Evolutionary conservation across 37 sponge, comb jelly and placozoan genomes (phyloP), one percentile per base, ranked within the genome.

Genomic region (Chondrosia reniformis): DNA sequence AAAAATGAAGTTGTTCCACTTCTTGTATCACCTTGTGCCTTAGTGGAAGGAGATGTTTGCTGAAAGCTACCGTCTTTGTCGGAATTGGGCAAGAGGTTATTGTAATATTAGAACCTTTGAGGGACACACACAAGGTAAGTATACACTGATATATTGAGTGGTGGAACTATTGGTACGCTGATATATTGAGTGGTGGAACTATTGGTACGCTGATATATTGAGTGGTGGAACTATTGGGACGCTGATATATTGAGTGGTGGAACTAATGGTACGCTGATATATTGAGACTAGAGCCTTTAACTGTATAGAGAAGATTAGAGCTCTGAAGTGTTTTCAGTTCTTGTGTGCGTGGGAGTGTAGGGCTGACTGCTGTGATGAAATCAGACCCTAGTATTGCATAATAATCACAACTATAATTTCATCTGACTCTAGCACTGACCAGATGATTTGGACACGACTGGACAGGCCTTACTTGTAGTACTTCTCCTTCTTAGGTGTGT

Each of bases 41-140:
- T n/a, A 95, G 88, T 98, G 99, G 99, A 92, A 89, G 54, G 38
- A 57, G 10, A 83, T 95, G 75, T 98, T 95, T 75, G 78, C 78
- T n/a, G 99, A 95, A 76, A 82, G 88, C 49, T 98, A 85, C 69
- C 81, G 96, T 40, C 63, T 98, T n/a, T 67, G 87, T 45, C 76
- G 94, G 27, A 98, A 98, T 83, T 98, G 99, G 99, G 61, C 89
- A 22, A 83, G 87, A 63, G 99, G 99, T 25, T 84, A 79, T 15
- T 98, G 88, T 63, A 90, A 79, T 41, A 93, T 98, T 7, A 80
- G 99, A 27, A 98, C 95, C 0, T 98, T 98, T 85, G 97, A 90
- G 56, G 97, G 97, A 0, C 97, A 96, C 67, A 89, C 91, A 36
- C 94, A 93, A 88, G 97, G 95, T 89, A 28, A 33, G 73, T 83